Evolutionary conservation across 2,797 vertebrate species (phyloP).

Genomic region (Coccyzus lansbergi): DNA sequence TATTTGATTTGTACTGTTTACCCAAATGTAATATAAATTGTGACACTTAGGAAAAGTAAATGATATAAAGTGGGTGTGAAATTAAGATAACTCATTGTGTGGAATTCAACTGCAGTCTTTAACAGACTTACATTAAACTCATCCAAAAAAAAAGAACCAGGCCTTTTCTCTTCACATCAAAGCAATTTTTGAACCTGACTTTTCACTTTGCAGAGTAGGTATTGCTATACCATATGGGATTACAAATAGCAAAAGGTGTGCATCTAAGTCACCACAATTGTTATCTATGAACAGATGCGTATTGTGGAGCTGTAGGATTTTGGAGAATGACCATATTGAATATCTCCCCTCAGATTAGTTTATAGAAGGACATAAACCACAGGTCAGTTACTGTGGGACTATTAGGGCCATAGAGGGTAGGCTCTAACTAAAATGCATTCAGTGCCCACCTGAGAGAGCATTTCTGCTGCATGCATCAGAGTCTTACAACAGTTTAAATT

Average conservation of each 20-base stretch:
- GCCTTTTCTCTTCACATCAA: constrained; percentile 29
- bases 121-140: not conserved
- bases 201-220: constrained; percentile 9
- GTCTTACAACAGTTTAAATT: not conserved
- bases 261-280: not conserved
- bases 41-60: not conserved
- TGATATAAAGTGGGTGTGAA: constrained; percentile 15
- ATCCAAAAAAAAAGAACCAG: not conserved
- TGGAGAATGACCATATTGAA: not conserved
- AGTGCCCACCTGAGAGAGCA: not conserved
- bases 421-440: accelerated
- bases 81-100: not conserved
- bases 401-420: not conserved
- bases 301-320: not conserved
- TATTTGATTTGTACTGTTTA: constrained; percentile 18
- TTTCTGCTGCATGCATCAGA: not conserved
- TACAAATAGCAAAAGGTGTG: not conserved
- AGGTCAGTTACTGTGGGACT: not conserved
- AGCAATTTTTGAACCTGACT: not conserved
- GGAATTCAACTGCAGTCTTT: not conserved
- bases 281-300: not conserved
- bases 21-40: not conserved
- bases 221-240: not conserved
- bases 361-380: not conserved
- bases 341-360: not conserved